These are phyloP conservation scores for Arenaria interpres DNA, from an alignment of 2,113 vertebrate species.

Conservation along the genomic window DNA sequence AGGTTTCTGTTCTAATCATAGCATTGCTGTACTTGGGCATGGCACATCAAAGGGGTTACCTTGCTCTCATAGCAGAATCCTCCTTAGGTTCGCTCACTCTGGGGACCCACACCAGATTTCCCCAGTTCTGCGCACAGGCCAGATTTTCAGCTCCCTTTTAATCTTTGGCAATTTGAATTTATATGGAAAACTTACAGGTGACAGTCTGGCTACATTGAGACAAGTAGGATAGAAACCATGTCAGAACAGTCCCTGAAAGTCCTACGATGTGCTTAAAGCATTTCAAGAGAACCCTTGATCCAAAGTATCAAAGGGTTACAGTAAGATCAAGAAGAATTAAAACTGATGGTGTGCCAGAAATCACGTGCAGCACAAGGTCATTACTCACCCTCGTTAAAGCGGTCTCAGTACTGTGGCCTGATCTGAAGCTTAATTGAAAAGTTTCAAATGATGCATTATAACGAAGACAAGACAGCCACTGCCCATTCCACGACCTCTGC, in stretches of 20 bases:
- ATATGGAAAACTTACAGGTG: constrained; percentile 74
- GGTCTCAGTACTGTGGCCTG: constrained; percentile 75
- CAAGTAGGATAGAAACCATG: constrained; percentile 74
- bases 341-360: constrained; percentile 79
- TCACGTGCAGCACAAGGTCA: constrained; percentile 80
- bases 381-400: constrained; percentile 81
- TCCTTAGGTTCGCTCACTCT: constrained; percentile 62
- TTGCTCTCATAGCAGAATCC: constrained; percentile 43
- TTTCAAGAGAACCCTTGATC: constrained; percentile 81
- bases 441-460: constrained; percentile 81
- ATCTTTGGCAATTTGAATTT: constrained; percentile 82
- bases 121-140: constrained; percentile 48
- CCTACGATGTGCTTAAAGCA: constrained; percentile 72
- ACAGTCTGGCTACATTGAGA: constrained; percentile 69
- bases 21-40: constrained; percentile 30
- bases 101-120: constrained; percentile 65
- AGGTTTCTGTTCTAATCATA: constrained; percentile 58
- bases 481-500: constrained; percentile 77
- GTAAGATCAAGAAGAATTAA: constrained; percentile 84
- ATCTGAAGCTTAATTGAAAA: constrained; percentile 83
- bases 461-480: constrained; percentile 76
- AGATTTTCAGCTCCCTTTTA: constrained; percentile 75
- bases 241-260: constrained; percentile 76
- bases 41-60: constrained; percentile 72
- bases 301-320: constrained; percentile 81